phyloP scores from a whole-genome alignment of 2,113 vertebrate species.

The Melanerpes formicivorus region DNA sequence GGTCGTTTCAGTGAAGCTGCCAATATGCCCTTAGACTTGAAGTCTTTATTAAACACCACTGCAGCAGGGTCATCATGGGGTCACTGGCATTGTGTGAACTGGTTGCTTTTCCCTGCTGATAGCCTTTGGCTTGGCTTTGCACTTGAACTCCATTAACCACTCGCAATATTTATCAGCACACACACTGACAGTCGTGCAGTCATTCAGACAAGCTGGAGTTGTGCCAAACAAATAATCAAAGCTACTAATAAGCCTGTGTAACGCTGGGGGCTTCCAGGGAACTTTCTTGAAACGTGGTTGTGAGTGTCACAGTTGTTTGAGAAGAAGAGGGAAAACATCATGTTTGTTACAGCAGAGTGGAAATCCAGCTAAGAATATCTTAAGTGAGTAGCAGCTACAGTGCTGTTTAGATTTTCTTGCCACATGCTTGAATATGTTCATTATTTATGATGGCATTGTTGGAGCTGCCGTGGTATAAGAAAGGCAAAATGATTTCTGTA shows the following conservation, averaged over 20 bases:
- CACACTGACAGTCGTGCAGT: not conserved
- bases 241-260: constrained; percentile 44
- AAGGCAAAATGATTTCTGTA: not conserved
- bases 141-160: not conserved
- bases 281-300: not conserved
- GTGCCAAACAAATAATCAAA: constrained; percentile 29
- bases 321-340: not conserved
- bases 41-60: not conserved
- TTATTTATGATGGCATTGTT: not conserved
- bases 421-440: not conserved
- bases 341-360: not conserved
- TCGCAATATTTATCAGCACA: not conserved
- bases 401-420: not conserved
- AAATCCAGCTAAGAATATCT: not conserved
- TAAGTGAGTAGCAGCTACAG: not conserved
- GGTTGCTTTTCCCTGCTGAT: constrained; percentile 21
- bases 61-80: not conserved
- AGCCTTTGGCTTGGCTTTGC: constrained; percentile 62
- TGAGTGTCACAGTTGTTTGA: not conserved
- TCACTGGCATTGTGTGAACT: not conserved
- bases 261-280: constrained; percentile 4
- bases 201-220: constrained; percentile 17
- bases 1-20: not conserved
- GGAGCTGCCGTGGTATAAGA: not conserved
- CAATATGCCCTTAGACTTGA: not conserved